Evolutionary conservation across 2,888 invertebrate species (phyloP), one percentile per base, ranked within the genome.

Genomic region (Callosobruchus maculatus): DNA sequence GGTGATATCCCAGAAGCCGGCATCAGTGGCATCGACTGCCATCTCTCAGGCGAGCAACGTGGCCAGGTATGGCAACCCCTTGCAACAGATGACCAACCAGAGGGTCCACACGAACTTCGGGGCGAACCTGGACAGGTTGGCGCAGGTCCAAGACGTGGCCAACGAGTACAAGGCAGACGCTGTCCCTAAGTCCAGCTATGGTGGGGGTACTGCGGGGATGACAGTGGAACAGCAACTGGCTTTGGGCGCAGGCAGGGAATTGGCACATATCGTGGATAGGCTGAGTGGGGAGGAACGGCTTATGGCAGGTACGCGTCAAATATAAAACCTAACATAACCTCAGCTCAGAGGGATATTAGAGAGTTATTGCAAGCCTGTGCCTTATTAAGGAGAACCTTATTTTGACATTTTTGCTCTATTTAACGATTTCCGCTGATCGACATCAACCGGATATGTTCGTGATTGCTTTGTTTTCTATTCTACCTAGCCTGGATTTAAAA

Each of bases 241-340:
- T 9, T 83, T 90, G 75, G 86, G 82, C 22, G 78, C 87, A 70
- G 80, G 85, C 26, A 84, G 91, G 68, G 90, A 89, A 82, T 86
- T 91, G 75, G 89, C 91, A 20, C 91, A 91, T 84, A 90, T 91
- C 85, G 87, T 91, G 70, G 91, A 91, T 80, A 85, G 91, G 70
- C 90, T 82, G 84, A 77, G 77, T 72, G 89, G 88, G 77, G 90
- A 91, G 71, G 91, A 91, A 78, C 86, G 90, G 76, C 89, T 90
- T 83, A 85, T 91, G 78, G 86, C 89, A 0, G 87, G 21, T 68
- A 22, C 21, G 49, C 49, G n/a, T n/a, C n/a, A n/a, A n/a, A n/a
- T n/a, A n/a, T n/a, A n/a, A n/a, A n/a, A n/a, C n/a, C n/a, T n/a
- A n/a, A n/a, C n/a, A n/a, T n/a, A n/a, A n/a, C n/a, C n/a, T n/a